Evolutionary conservation across 2,797 vertebrate species (phyloP).

Genomic region (Muraenolepis orangiensis): DNA sequence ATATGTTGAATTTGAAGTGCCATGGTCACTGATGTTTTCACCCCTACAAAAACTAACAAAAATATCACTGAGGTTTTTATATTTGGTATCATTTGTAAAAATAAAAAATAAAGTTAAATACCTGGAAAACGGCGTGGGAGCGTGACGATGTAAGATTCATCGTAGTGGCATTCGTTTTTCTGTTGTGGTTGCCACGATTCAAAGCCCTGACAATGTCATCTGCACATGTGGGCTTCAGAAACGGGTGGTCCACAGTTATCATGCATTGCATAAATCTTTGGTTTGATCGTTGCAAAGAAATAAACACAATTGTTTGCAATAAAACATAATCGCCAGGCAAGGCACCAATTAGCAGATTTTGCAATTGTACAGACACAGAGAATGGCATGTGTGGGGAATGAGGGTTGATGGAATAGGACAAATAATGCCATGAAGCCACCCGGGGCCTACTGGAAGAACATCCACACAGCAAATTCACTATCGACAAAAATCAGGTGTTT

Average conservation of each 20-base stretch:
- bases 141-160: constrained; percentile 90
- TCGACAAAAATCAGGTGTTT: too few relatives aligned
- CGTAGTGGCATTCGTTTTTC: constrained; percentile 95
- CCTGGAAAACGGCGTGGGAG: constrained; percentile 98
- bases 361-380: too few relatives aligned
- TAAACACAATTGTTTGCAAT: background rate
- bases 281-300: background rate
- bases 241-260: constrained; percentile 3
- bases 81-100: background rate
- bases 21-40: background rate
- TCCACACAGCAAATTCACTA: too few relatives aligned
- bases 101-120: constrained; percentile 59
- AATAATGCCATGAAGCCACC: too few relatives aligned
- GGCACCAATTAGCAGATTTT: background rate
- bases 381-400: too few relatives aligned
- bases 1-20: too few relatives aligned
- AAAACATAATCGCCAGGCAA: background rate
- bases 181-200: constrained; percentile 92
- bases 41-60: too few relatives aligned
- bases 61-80: too few relatives aligned
- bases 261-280: background rate
- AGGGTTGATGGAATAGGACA: too few relatives aligned
- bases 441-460: too few relatives aligned
- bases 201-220: constrained; percentile 91
- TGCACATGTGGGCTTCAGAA: constrained; percentile 86